These are phyloP conservation scores for Drepana arcuata DNA, from an alignment of 1,140 invertebrate species.

Conservation along the genomic window DNA sequence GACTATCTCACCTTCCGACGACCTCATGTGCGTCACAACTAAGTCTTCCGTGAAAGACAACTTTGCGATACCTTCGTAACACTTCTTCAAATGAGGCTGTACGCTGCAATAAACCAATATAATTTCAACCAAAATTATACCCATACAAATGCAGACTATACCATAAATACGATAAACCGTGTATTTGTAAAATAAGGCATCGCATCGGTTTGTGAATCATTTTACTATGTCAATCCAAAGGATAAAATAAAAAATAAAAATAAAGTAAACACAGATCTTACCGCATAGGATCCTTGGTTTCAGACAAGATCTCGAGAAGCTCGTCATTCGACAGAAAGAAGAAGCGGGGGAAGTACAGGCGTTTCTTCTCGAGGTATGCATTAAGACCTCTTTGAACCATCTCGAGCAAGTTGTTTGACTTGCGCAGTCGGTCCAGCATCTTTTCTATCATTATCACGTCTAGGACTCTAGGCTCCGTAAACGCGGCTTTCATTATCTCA, in stretches of 20 bases:
- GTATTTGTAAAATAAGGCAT: no score
- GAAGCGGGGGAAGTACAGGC: conserved; percentile 93
- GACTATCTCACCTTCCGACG: conserved; percentile 90
- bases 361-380: conserved; percentile 95
- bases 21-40: conserved; percentile 92
- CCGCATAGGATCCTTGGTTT: conserved; percentile 96
- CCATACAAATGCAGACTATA: no score
- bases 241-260: no score
- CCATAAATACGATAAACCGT: no score
- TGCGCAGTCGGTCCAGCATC: conserved; percentile 92
- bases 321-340: conserved; percentile 99
- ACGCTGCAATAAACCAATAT: conserved; percentile 59
- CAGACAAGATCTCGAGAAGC: conserved; percentile 94
- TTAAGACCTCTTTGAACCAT: conserved; percentile 94
- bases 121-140: no score
- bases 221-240: no score
- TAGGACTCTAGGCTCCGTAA: conserved; percentile 85
- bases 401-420: conserved; percentile 89
- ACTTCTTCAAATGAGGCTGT: conserved; percentile 98
- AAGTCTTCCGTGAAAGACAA: conserved; percentile 89
- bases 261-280: no score
- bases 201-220: no score
- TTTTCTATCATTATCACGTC: conserved; percentile 92
- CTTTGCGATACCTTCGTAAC: conserved; percentile 93
- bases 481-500: conserved; percentile 93